Percentiles rank a stretch among this genome's conserved stretches.
These are phyloP conservation scores for Gymnarchus niloticus DNA, from an alignment of 2,113 vertebrate species.

Conservation along the genomic window DNA sequence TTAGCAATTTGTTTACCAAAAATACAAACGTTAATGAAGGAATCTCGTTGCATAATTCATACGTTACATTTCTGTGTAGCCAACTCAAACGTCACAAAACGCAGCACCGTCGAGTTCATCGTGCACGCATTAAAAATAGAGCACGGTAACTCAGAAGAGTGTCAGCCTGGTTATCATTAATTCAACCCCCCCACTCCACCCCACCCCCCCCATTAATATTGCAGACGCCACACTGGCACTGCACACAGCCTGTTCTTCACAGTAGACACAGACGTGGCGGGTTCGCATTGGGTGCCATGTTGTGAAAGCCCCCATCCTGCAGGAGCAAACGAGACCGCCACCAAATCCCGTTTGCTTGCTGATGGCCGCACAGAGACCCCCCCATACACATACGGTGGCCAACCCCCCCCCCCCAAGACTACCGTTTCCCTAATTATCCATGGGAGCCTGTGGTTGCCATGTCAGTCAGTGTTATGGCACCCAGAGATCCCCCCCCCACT, in stretches of 20 bases:
- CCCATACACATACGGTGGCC: conserved; percentile 55
- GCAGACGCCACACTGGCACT: conserved; percentile 49
- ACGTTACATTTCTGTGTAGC: conserved; percentile 50
- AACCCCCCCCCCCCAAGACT: conserved; percentile 75
- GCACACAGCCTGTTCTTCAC: conserved; percentile 8
- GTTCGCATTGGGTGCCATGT: neutral
- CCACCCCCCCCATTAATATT: conserved; percentile 62
- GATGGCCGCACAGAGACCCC: conserved; percentile 32
- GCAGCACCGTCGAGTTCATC: conserved; percentile 54
- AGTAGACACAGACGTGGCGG: neutral
- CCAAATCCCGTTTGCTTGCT: neutral
- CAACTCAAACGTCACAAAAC: conserved; percentile 50
- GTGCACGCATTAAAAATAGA: conserved; percentile 67
- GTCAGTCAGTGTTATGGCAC: conserved; percentile 99
- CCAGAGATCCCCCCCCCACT: conserved; percentile 85
- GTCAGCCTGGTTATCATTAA: conserved; percentile 57
- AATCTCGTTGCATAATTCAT: conserved; percentile 62
- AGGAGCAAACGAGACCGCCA: conserved; percentile 32
- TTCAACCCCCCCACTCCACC: conserved; percentile 46
- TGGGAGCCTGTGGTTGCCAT: conserved; percentile 87
- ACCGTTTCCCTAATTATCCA: conserved; percentile 80
- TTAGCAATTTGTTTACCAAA: conserved; percentile 74
- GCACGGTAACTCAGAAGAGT: conserved; percentile 47
- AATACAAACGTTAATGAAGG: conserved; percentile 54
- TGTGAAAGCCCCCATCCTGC: neutral